These are phyloP conservation scores for Sparus aurata DNA, from an alignment of 2,797 vertebrate species.

Conservation along the genomic window DNA sequence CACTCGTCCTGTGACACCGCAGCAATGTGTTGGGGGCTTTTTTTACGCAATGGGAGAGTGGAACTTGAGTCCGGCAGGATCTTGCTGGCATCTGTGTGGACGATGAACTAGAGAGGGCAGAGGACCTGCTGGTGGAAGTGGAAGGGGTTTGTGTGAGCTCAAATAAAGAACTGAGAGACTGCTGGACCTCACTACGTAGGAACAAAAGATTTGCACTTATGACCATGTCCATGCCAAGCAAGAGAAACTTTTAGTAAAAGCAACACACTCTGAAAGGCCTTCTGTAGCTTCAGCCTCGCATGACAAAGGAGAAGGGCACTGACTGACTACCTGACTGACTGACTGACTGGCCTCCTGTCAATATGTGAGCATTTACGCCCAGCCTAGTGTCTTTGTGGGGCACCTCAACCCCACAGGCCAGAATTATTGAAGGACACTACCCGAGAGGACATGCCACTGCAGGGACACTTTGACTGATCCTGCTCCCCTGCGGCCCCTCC, in stretches of 20 bases:
- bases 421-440: constrained; percentile 79
- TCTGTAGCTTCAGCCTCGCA: constrained; percentile 56
- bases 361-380: constrained; percentile 55
- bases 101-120: constrained; percentile 67
- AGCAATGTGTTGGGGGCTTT: constrained; percentile 87
- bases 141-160: constrained; percentile 52
- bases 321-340: constrained; percentile 50
- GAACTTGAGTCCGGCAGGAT: constrained; percentile 85
- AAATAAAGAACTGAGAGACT: constrained; percentile 48
- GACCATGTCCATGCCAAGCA: constrained; percentile 28
- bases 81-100: constrained; percentile 79
- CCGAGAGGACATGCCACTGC: constrained; percentile 71
- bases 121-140: constrained; percentile 55
- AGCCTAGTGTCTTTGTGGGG: constrained; percentile 54
- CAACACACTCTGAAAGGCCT: constrained; percentile 28
- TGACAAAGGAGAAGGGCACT: constrained; percentile 29
- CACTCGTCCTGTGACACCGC: constrained; percentile 87
- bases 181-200: constrained; percentile 18
- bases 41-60: constrained; percentile 85
- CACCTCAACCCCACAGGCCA: constrained; percentile 56
- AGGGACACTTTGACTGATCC: constrained; percentile 73
- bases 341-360: constrained; percentile 60
- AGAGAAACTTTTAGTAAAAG: constrained; percentile 44
- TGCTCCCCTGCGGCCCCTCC: constrained; percentile 65
- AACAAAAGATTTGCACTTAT: constrained; percentile 61